Conservation (phyloP, 2,888 invertebrate genomes). For the Cantharis nigra region DNA sequence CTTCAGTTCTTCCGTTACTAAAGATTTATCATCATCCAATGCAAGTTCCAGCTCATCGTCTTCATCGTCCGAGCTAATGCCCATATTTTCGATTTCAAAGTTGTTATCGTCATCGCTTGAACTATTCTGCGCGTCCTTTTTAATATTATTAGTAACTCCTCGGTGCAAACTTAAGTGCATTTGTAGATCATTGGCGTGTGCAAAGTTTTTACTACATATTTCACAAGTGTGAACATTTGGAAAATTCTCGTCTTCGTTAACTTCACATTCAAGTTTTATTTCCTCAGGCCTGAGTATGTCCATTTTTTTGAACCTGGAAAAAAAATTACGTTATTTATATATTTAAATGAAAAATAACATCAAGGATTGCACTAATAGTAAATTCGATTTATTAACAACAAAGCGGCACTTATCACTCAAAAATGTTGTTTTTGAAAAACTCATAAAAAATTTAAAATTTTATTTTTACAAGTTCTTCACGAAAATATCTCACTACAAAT, state of each 20-base stretch:
- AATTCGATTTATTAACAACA: neutral
- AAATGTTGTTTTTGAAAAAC: neutral
- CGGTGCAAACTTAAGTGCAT: neutral
- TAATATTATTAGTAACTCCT: neutral
- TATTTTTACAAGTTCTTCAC: neutral
- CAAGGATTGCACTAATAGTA: neutral
- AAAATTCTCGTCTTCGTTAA: neutral
- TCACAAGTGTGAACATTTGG: neutral
- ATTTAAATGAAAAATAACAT: neutral
- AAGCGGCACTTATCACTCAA: neutral
- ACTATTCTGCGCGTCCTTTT: neutral
- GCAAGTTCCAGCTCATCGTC: slow-evolving; percentile 42
- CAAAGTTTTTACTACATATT: neutral
- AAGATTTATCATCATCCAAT: neutral
- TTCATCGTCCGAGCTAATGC: slow-evolving; percentile 32
- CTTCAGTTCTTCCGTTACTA: slow-evolving; percentile 6
- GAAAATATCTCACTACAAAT: neutral
- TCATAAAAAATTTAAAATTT: neutral
- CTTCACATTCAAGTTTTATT: neutral
- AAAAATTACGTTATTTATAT: neutral
- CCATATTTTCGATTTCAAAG: neutral
- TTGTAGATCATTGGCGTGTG: neutral
- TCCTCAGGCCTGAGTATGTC: neutral
- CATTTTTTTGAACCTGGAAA: neutral
- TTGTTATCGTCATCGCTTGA: neutral